Percentiles rank a stretch among this genome's conserved stretches.
Evolutionary conservation across 2,888 invertebrate genomes (phyloP).

Genomic region (Chaitophorus viminalis): DNA sequence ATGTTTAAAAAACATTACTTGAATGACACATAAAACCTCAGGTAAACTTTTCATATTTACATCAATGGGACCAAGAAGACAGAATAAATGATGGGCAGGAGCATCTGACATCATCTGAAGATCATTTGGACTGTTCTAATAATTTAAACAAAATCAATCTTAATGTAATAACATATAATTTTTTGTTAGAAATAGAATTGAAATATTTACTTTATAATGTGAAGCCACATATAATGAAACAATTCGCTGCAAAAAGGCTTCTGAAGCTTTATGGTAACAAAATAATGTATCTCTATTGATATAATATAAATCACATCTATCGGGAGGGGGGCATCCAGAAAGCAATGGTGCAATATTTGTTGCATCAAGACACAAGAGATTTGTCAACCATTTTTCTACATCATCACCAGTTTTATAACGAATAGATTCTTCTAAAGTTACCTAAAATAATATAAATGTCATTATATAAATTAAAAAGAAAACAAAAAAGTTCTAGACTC

Average conservation of each 20-base stretch:
- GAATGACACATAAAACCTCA: conserved; percentile 92
- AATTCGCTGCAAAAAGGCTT: conserved; percentile 89
- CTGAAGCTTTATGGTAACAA: conserved; percentile 93
- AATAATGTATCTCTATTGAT: conserved; percentile 93
- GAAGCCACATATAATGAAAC: conserved; percentile 96
- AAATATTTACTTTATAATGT: conserved; percentile 85
- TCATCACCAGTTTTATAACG: conserved; percentile 88
- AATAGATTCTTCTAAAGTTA: conserved; percentile 92
- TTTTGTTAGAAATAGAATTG: background rate
- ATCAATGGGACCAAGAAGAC: conserved; percentile 87
- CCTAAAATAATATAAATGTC: conserved; percentile 68
- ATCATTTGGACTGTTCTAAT: conserved; percentile 96
- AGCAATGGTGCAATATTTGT: conserved; percentile 75
- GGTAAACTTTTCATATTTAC: conserved; percentile 78
- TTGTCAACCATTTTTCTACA: conserved; percentile 91
- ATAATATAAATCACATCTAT: conserved; percentile 87
- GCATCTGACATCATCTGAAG: conserved; percentile 98
- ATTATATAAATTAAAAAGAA: too few species aligned
- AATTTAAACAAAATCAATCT: conserved; percentile 62
- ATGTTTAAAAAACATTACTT: conserved; percentile 69
- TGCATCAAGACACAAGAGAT: conserved; percentile 90
- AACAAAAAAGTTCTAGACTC: too few species aligned
- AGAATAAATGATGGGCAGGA: conserved; percentile 97
- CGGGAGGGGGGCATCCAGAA: conserved; percentile 89
- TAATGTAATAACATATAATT: background rate